phyloP scores from a whole-genome alignment of 2,113 vertebrate genomes.

The Hipposideros armiger region DNA sequence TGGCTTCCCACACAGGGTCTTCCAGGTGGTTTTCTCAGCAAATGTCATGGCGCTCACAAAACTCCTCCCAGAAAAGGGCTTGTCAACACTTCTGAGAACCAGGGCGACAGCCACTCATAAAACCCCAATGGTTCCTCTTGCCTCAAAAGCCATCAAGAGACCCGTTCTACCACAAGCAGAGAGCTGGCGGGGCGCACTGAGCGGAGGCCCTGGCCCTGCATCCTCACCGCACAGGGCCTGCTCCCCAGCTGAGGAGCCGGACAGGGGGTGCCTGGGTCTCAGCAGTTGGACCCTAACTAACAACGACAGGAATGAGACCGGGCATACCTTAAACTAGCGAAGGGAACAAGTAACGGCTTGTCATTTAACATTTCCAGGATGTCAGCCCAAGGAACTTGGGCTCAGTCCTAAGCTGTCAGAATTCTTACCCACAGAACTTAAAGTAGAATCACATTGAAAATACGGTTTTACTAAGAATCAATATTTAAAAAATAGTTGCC shows the following conservation, averaged over 20 bases:
- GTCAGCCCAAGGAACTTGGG: background rate
- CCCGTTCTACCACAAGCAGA: background rate
- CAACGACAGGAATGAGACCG: too few relatives aligned
- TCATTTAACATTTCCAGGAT: background rate
- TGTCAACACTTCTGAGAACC: too few relatives aligned
- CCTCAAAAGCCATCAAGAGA: too few relatives aligned
- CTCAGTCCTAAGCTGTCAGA: background rate
- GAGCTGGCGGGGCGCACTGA: background rate
- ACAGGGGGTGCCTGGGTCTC: too few relatives aligned
- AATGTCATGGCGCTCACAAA: fast-evolving
- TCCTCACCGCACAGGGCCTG: too few relatives aligned
- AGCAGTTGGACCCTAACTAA: fast-evolving
- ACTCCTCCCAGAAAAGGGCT: background rate
- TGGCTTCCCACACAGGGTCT: fast-evolving
- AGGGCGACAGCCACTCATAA: fast-evolving
- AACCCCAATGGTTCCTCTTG: fast-evolving
- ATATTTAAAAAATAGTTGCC: background rate
- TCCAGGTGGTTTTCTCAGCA: fast-evolving
- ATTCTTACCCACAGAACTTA: too few relatives aligned
- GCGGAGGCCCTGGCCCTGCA: too few relatives aligned
- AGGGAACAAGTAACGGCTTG: background rate
- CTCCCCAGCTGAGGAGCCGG: background rate
- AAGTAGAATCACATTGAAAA: background rate
- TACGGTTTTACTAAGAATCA: background rate
- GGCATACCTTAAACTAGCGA: background rate